A percentile compares a stretch with the other conserved stretches of the same genome.
These are phyloP conservation scores for Mythimna impura DNA, from an alignment of 2,888 invertebrate species.

Conservation along the genomic window DNA sequence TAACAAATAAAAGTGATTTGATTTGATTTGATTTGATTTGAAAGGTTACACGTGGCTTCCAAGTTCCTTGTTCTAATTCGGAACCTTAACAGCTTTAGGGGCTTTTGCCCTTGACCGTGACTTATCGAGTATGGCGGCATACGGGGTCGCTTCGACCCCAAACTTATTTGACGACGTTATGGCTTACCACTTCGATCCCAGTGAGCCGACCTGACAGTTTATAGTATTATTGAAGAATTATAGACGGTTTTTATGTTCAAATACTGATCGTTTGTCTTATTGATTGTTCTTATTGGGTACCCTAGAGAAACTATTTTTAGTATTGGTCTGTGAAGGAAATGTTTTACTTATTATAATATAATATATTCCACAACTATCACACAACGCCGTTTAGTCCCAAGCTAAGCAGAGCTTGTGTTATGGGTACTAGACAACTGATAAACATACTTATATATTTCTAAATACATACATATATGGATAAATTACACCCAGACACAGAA, in stretches of 20 bases:
- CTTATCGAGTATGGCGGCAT: constrained; percentile 27
- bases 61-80: constrained; percentile 7
- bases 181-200: constrained; percentile 16
- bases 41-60: constrained; percentile 3
- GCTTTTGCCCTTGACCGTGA: constrained; percentile 38
- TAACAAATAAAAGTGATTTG: no score
- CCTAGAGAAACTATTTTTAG: no score
- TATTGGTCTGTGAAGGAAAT: no score
- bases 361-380: no score
- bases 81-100: constrained; percentile 5
- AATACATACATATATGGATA: no score
- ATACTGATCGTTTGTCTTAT: constrained; percentile 15
- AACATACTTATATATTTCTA: no score
- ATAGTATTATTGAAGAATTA: constrained; percentile 32
- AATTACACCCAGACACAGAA: no score
- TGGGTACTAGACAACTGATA: no score
- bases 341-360: no score
- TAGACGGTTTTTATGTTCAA: constrained; percentile 9
- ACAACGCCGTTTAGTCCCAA: no score
- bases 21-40: no score
- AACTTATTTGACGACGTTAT: constrained; percentile 43
- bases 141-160: constrained; percentile 20
- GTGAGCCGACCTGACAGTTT: constrained; percentile 18
- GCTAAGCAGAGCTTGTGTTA: no score
- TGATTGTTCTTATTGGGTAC: background rate